phyloP scores from a whole-genome alignment of 2,797 vertebrate species.

The Rhynchotus rufescens region DNA sequence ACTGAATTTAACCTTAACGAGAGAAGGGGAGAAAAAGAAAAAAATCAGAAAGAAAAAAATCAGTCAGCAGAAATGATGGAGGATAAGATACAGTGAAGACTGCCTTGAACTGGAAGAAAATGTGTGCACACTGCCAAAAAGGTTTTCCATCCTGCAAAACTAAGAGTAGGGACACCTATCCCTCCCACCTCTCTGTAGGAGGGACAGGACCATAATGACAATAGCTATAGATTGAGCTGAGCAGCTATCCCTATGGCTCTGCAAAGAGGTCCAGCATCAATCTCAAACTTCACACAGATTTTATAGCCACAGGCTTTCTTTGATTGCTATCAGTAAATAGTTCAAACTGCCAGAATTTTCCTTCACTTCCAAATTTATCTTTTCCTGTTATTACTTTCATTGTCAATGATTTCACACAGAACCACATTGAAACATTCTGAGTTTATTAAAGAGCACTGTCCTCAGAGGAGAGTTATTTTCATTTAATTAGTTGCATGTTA shows the following conservation, averaged over 20 bases:
- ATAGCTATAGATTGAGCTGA: background rate
- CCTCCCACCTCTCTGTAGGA: background rate
- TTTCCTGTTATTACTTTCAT: background rate
- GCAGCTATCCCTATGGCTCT: background rate
- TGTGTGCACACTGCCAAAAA: background rate
- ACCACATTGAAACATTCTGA: background rate
- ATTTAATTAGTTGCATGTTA: background rate
- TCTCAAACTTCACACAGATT: background rate
- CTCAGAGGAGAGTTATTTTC: background rate
- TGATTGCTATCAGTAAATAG: background rate
- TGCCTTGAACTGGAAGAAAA: background rate
- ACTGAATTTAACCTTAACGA: background rate
- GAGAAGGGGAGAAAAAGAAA: background rate
- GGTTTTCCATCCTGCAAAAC: background rate
- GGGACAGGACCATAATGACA: too few relatives aligned
- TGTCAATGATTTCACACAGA: slow-evolving; percentile 6
- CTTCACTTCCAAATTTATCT: background rate
- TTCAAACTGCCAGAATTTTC: background rate
- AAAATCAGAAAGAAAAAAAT: background rate
- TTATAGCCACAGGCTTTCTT: background rate
- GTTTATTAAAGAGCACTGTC: background rate
- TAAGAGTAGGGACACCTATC: background rate
- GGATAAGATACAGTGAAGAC: background rate
- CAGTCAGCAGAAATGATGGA: background rate
- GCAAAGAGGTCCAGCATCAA: background rate